Evolutionary conservation across 1,140 invertebrate species (phyloP), one percentile per base, ranked within the genome.

Genomic region (Cyclina sinensis): DNA sequence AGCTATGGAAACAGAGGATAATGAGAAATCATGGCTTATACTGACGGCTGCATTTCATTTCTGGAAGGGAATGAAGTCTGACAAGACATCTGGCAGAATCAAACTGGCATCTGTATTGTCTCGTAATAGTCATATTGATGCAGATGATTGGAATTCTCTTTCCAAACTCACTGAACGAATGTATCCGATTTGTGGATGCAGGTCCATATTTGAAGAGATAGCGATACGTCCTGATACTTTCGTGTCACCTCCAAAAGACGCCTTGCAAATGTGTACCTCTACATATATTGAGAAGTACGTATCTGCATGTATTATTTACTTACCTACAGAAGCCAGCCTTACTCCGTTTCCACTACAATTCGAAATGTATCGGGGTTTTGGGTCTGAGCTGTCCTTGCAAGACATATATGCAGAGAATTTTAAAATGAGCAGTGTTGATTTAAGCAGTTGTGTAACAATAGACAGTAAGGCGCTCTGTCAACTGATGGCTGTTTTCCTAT

Each of bases 241-340:
- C 30, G 30, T 21, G 30, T 65, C 27, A 27, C 30, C 59, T 35
- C 59, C 30, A 30, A 3, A 21, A 30, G 7, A 65, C 27, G n/a
- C 24, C 11, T 2, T 65, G n/a, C 5, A 65, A 30, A 65, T 65
- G 59, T 21, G 59, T 65, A 30, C 59, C 7, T 65, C 59, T 24
- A n/a, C 11, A 5, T 65, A 30, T 16, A 65, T 65, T 30, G 59
- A 65, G 24, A 65, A 65, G 11, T 65, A 65, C 30, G 59, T 65
- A 16, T 65, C 59, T 30, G 59, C 59, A 30, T 65, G 59, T 65
- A 65, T 27, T 30, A 65, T 65, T 35, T 65, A 30, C 24, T 65
- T 65, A 35, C 59, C 59, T 2, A 65, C 59, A 3, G 59, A 65
- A 27, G 4, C 59, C 2, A 35, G n/a, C 27, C n/a, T 65, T 5